phyloP scores from a whole-genome alignment of 2,888 invertebrate species.

The Laspeyria flexula region DNA sequence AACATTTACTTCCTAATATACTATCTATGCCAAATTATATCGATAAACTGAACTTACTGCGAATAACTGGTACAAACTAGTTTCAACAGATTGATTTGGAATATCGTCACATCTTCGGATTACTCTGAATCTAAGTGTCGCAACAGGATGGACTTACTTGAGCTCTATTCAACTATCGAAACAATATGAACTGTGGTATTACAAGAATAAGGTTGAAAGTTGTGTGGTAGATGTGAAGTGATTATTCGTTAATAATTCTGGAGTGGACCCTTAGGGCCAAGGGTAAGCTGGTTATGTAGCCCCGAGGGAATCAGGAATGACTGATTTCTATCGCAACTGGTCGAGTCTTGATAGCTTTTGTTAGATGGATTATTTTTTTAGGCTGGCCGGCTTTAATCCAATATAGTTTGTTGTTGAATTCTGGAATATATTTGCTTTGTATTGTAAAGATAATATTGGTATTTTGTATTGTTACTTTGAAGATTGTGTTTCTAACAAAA shows the following conservation, averaged over 20 bases:
- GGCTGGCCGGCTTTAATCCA: conserved; percentile 28
- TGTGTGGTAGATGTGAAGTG: conserved; percentile 13
- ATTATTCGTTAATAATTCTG: conserved; percentile 59
- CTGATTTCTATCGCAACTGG: conserved; percentile 55
- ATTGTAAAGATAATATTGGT: not conserved
- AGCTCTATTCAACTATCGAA: conserved; percentile 8
- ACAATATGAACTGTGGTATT: conserved; percentile 21
- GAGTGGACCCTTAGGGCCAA: conserved; percentile 47
- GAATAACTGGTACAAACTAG: conserved; percentile 20
- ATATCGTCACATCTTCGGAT: conserved; percentile 41
- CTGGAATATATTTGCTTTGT: not conserved
- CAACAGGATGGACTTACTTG: conserved; percentile 49
- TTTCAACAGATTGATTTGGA: conserved; percentile 41
- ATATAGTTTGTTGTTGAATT: conserved; percentile 15
- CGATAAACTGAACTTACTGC: not conserved
- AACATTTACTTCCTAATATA: not conserved
- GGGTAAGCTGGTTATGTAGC: conserved; percentile 59
- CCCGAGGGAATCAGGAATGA: conserved; percentile 55
- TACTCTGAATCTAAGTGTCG: conserved; percentile 46
- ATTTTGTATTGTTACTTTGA: not conserved
- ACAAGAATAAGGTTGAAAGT: conserved; percentile 26
- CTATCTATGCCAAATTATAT: not conserved
- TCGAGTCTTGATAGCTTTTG: conserved; percentile 51
- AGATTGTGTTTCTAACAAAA: too few species aligned
- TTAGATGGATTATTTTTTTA: conserved; percentile 42